phyloP scores from a whole-genome alignment of 37 sponge, comb jelly and placozoan genomes.

The Agelas oroides region DNA sequence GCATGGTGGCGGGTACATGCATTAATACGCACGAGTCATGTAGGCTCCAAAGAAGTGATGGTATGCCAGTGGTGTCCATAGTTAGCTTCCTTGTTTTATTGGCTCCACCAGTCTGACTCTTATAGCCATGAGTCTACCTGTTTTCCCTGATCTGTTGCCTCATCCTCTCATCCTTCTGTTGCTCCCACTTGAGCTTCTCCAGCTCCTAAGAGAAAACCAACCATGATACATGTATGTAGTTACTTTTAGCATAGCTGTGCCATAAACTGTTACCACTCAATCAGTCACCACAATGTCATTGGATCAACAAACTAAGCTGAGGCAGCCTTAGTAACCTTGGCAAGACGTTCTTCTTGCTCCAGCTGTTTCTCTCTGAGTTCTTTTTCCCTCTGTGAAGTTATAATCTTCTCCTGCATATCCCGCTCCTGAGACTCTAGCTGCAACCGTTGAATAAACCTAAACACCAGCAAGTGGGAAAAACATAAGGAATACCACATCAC shows the following conservation, averaged over 20 bases:
- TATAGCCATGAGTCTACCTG: too few species aligned
- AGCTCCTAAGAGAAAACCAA: conserved; percentile 87
- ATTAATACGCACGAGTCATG: too few species aligned
- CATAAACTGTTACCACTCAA: too few species aligned
- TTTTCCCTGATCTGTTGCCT: conserved; percentile 94
- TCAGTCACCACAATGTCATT: too few species aligned
- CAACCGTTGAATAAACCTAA: conserved; percentile 63
- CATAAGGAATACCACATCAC: too few species aligned
- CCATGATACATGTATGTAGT: too few species aligned
- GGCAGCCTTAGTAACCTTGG: conserved; percentile 33
- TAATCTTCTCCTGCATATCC: conserved; percentile 74
- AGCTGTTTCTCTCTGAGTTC: conserved; percentile 76
- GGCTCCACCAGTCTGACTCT: too few species aligned
- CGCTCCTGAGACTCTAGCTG: conserved; percentile 81
- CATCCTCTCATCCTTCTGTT: conserved; percentile 75
- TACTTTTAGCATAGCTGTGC: too few species aligned
- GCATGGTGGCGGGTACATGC: too few species aligned
- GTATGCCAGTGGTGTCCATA: background rate
- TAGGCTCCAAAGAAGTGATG: background rate
- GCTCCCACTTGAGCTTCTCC: conserved; percentile 80
- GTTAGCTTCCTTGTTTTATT: too few species aligned
- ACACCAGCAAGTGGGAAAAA: background rate
- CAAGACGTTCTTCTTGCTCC: conserved; percentile 88
- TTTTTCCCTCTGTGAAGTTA: conserved; percentile 56
- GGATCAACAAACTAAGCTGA: too few species aligned